phyloP scores from a whole-genome alignment of 2,888 invertebrate species.

The Flexamia atlantica region DNA sequence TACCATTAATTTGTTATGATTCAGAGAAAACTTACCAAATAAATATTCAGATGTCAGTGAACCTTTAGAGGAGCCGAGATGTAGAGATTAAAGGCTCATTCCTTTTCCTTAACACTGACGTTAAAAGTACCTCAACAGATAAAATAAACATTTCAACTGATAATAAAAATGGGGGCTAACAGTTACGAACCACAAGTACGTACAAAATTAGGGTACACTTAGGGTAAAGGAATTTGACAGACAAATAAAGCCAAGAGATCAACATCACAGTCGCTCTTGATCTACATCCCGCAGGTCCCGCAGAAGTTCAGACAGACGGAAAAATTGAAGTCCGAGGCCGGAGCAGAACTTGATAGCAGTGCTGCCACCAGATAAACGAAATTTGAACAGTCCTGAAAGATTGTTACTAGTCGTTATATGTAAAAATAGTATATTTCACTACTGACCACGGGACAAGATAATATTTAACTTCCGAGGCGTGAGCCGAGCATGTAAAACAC shows the following conservation, averaged over 20 bases:
- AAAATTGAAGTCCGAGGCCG: too few species aligned
- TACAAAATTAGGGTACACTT: neutral
- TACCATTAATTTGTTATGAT: too few species aligned
- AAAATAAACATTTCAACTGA: neutral
- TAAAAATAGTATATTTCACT: too few species aligned
- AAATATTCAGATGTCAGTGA: neutral
- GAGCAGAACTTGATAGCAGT: too few species aligned
- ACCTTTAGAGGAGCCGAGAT: neutral
- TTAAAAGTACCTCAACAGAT: neutral
- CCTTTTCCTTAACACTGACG: neutral
- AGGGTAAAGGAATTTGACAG: neutral
- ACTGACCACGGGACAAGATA: too few species aligned
- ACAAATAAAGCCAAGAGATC: neutral
- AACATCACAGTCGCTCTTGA: neutral
- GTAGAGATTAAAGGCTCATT: neutral
- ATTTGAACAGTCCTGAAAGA: too few species aligned
- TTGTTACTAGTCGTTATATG: too few species aligned
- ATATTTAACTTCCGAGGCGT: too few species aligned
- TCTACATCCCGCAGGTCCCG: too few species aligned
- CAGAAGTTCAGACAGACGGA: too few species aligned
- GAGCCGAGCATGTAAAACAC: too few species aligned
- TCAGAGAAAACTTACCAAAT: neutral
- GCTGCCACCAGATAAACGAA: too few species aligned
- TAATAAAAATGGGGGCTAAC: neutral
- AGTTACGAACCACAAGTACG: neutral